A percentile compares a stretch with the other conserved stretches of the same genome.
These are phyloP conservation scores for Timema podura DNA, from an alignment of 2,888 invertebrate genomes.

Conservation along the genomic window DNA sequence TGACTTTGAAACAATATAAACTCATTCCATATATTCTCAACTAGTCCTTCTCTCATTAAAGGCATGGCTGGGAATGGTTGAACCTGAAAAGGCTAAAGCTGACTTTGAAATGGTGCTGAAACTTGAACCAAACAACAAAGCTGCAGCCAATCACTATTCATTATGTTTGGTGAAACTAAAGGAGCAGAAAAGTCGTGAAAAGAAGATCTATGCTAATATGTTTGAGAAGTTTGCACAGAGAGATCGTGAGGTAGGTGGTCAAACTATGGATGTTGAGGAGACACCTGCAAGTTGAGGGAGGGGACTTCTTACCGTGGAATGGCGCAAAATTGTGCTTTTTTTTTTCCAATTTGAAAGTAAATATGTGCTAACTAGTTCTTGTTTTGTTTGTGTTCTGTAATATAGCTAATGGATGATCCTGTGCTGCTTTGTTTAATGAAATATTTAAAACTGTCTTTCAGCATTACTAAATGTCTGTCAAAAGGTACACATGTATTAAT, in stretches of 20 bases:
- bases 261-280: slow-evolving; percentile 1
- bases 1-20: too few species aligned
- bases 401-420: too few species aligned
- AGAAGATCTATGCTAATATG: slow-evolving; percentile 89
- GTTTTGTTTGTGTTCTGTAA: too few species aligned
- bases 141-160: slow-evolving; percentile 73
- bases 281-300: not conserved
- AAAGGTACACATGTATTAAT: too few species aligned
- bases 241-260: slow-evolving; percentile 64
- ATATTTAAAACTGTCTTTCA: too few species aligned
- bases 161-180: slow-evolving; percentile 70
- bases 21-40: too few species aligned
- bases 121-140: slow-evolving; percentile 81
- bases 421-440: too few species aligned
- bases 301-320: not conserved
- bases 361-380: too few species aligned
- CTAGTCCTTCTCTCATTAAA: too few species aligned
- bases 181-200: slow-evolving; percentile 74
- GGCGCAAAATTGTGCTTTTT: too few species aligned
- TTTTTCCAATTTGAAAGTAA: too few species aligned
- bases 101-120: slow-evolving; percentile 75
- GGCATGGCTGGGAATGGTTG: slow-evolving; percentile 69
- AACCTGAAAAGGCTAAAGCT: slow-evolving; percentile 68
- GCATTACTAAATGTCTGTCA: too few species aligned
- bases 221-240: slow-evolving; percentile 86